Evolutionary conservation across 23 tunicate species (phyloP).

Genomic region (Halocynthia aurantium): DNA sequence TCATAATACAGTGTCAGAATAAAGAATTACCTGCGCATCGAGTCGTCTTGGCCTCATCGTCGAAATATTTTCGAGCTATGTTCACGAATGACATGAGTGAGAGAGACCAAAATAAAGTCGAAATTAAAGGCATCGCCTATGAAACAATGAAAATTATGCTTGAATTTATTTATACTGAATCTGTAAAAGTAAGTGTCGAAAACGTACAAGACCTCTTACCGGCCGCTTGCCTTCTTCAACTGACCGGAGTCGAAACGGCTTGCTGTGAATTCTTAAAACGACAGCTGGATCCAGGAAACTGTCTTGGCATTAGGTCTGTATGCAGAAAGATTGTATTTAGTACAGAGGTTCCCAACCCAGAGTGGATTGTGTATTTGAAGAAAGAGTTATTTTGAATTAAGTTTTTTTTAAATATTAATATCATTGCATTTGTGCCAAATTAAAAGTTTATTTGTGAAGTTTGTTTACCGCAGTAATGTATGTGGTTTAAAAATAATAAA

Average conservation of each 20-base stretch:
- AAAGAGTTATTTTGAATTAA: too few relatives aligned
- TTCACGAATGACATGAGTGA: slow-evolving; percentile 21
- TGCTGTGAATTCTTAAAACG: slow-evolving; percentile 16
- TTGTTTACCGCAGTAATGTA: too few relatives aligned
- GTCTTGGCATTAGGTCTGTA: slow-evolving; percentile 4
- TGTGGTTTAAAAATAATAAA: too few relatives aligned
- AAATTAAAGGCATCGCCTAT: slow-evolving; percentile 8
- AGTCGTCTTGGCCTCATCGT: slow-evolving; percentile 21
- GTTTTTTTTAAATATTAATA: too few relatives aligned
- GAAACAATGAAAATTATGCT: slow-evolving; percentile 8
- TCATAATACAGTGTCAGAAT: slow-evolving; percentile 7
- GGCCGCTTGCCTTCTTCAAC: slow-evolving; percentile 26
- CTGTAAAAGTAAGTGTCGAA: background rate
- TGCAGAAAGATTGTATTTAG: too few relatives aligned
- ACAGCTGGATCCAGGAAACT: slow-evolving; percentile 24
- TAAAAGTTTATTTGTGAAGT: too few relatives aligned
- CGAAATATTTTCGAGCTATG: slow-evolving; percentile 21
- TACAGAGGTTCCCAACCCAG: too few relatives aligned
- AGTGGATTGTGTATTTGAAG: too few relatives aligned
- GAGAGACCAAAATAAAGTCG: slow-evolving; percentile 4
- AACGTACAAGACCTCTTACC: slow-evolving; percentile 23
- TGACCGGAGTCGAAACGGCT: slow-evolving; percentile 13
- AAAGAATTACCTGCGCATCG: slow-evolving; percentile 10
- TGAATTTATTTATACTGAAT: slow-evolving; percentile 16
- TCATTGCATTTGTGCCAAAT: too few relatives aligned